phyloP scores from a whole-genome alignment of 2,797 vertebrate genomes.

The Sebastes variabilis region DNA sequence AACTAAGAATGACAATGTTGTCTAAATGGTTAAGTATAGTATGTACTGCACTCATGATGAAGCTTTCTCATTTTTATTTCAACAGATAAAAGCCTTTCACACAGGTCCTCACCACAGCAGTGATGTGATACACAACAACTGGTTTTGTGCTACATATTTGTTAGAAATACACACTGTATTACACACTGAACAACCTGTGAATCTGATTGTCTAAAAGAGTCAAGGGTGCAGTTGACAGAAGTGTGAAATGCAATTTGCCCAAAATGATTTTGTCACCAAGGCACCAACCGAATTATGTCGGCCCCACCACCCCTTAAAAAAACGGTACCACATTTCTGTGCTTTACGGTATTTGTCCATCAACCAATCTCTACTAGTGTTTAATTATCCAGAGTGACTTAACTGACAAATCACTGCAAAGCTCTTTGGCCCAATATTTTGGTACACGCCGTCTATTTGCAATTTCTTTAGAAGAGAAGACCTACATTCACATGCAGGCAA shows the following conservation, averaged over 20 bases:
- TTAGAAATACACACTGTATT: background rate
- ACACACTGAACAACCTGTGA: background rate
- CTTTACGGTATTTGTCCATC: background rate
- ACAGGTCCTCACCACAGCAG: background rate
- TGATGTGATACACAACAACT: background rate
- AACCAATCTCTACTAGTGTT: background rate
- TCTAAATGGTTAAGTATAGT: background rate
- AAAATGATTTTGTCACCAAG: background rate
- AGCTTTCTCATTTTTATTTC: background rate
- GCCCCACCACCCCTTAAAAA: no score
- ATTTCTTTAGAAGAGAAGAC: background rate
- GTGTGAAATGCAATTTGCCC: background rate
- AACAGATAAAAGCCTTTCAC: background rate
- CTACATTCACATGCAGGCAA: background rate
- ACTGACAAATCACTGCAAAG: background rate
- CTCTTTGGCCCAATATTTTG: no score
- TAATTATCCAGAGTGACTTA: background rate
- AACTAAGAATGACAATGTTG: background rate
- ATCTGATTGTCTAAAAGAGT: background rate
- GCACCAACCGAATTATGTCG: no score
- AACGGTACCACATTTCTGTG: no score
- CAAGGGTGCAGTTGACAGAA: background rate
- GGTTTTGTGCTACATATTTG: background rate
- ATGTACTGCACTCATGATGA: background rate
- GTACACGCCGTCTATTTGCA: background rate